Evolutionary conservation across 2,888 invertebrate species (phyloP), one percentile per base, ranked within the genome.

Genomic region (Hipparchia sbordonii): DNA sequence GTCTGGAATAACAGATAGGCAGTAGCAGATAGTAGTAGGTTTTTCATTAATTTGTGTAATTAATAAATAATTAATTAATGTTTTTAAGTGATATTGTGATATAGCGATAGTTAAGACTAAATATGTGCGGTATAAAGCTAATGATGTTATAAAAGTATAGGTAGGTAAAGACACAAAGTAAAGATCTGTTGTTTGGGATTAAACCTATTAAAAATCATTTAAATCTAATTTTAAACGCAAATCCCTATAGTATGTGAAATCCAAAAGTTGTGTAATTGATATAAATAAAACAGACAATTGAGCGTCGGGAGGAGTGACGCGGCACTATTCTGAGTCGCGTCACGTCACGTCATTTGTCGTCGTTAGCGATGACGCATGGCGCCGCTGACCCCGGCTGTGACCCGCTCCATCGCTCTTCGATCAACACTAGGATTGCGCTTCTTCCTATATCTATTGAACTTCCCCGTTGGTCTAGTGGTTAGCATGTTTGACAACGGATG

Each of bases 291-390:
- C 67, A 65, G 46, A 13, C 67, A 70, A 75, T 72, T 75, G 67
- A 69, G 70, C 67, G 52, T 67, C 71, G 54, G 57, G 67, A 70
- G 62, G 59, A 72, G 77, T 78, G 78, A 80, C 79, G 78, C 72
- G 70, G 73, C 77, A 69, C 72, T 82, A 80, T 81, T 81, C 81
- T 79, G 80, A 81, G 79, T 78, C 80, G 79, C 81, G 87, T 87
- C 86, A 86, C 85, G 84, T 85, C 87, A 84, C 87, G 89, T 92
- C 92, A 92, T 93, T 92, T 92, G 92, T 93, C 93, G 92, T 93
- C 92, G 89, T 92, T 93, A 93, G 88, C 87, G 90, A 93, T 93
- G 93, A 93, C 91, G 89, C 88, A 93, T 89, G 90, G 85, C 89
- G 86, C 79, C 80, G 86, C 85, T 91, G 93, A 92, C 92, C 92